These are phyloP conservation scores for Caenorhabditis parvicauda DNA, from an alignment of 2,888 invertebrate genomes.

Conservation along the genomic window DNA sequence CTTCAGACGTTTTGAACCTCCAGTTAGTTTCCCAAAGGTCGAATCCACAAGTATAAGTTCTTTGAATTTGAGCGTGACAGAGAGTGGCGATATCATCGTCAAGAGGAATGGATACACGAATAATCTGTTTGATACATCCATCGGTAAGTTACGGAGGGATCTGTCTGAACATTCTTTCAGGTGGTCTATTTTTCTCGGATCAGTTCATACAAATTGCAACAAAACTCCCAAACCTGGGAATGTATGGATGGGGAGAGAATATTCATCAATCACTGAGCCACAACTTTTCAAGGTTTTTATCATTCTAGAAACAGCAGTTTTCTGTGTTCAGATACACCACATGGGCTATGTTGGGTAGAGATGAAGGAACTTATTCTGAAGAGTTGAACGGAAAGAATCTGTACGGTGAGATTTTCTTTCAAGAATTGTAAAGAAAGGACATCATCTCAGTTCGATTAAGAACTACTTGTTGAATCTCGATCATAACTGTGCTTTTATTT, in stretches of 20 bases:
- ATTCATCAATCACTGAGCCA: conserved; percentile 49
- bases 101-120: neutral
- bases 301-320: neutral
- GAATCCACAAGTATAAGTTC: no score
- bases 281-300: neutral
- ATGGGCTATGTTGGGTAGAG: conserved; percentile 58
- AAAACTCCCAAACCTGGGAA: conserved; percentile 48
- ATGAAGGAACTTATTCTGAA: conserved; percentile 48
- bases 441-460: no score
- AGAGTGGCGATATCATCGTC: no score
- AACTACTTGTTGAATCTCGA: no score
- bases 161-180: conserved; percentile 13
- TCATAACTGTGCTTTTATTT: neutral
- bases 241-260: conserved; percentile 61
- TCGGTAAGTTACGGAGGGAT: conserved; percentile 32
- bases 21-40: neutral
- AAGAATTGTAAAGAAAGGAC: no score
- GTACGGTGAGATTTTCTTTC: conserved; percentile 51
- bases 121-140: conserved; percentile 52
- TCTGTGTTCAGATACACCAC: conserved; percentile 41
- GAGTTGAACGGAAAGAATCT: conserved; percentile 45
- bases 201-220: conserved; percentile 59
- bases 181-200: conserved; percentile 57
- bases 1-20: no score
- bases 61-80: no score